A percentile compares a stretch with the other conserved stretches of the same genome.
These are phyloP conservation scores for Microcebus lehilahytsara DNA, from an alignment of 2,113 vertebrate genomes.

Conservation along the genomic window DNA sequence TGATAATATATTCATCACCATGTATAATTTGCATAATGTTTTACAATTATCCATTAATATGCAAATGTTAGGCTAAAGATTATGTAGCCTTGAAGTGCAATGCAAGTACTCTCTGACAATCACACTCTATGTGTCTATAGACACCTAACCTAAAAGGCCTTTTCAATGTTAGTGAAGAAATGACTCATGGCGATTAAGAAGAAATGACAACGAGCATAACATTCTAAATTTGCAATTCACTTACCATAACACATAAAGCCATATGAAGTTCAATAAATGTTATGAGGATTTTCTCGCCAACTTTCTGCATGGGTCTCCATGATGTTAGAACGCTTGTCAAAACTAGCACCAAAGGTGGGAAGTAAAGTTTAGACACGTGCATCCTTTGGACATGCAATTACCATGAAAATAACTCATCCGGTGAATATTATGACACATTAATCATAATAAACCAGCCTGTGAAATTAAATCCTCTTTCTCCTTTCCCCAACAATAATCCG, in stretches of 20 bases:
- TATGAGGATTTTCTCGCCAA: neutral
- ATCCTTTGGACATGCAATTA: neutral
- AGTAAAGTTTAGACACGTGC: neutral
- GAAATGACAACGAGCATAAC: neutral
- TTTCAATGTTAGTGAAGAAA: slow-evolving; percentile 7
- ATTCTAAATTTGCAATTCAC: neutral
- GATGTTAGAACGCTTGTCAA: neutral
- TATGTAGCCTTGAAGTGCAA: slow-evolving; percentile 60
- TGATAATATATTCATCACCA: slow-evolving; percentile 80
- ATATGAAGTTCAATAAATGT: neutral
- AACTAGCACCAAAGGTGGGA: neutral
- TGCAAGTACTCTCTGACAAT: slow-evolving; percentile 61
- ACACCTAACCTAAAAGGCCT: neutral
- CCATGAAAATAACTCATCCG: neutral
- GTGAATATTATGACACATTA: neutral
- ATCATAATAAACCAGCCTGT: neutral
- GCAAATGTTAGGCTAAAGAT: slow-evolving; percentile 77
- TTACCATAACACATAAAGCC: neutral
- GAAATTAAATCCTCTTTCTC: neutral
- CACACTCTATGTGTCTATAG: neutral
- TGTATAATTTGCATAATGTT: slow-evolving; percentile 83
- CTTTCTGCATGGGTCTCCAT: neutral
- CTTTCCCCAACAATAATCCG: neutral
- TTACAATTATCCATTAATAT: slow-evolving; percentile 84
- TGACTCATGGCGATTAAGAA: neutral